Evolutionary conservation across 2,797 vertebrate species (phyloP).

Genomic region (Argyrosomus regius): DNA sequence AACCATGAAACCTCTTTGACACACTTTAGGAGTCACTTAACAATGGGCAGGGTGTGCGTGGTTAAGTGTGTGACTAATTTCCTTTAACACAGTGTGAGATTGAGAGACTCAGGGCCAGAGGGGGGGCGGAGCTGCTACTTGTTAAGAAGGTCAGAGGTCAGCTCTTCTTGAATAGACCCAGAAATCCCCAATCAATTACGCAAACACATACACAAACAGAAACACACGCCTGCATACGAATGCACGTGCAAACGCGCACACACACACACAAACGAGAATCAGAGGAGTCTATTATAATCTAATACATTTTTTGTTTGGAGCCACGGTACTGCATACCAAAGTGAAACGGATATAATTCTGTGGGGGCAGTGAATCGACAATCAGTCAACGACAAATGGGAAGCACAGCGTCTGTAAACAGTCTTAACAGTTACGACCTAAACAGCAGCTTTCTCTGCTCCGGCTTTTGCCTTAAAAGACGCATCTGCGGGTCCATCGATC

Average conservation of each 20-base stretch:
- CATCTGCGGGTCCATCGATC: constrained; percentile 75
- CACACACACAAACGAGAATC: constrained; percentile 28
- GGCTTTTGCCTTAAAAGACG: constrained; percentile 51
- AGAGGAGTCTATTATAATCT: constrained; percentile 62
- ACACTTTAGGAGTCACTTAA: constrained; percentile 80
- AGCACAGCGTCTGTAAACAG: constrained; percentile 59
- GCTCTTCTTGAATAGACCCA: constrained; percentile 77
- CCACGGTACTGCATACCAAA: constrained; percentile 41
- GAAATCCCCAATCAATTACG: constrained; percentile 86
- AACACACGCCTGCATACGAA: constrained; percentile 43
- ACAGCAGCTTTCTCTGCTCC: constrained; percentile 52
- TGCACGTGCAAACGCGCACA: constrained; percentile 5
- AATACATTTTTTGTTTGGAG: constrained; percentile 55
- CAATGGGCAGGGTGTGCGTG: constrained; percentile 77
- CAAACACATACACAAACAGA: constrained; percentile 75
- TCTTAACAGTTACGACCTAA: constrained; percentile 44
- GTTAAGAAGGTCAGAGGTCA: constrained; percentile 85
- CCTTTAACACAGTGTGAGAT: constrained; percentile 82
- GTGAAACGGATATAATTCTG: constrained; percentile 59
- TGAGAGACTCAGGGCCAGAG: constrained; percentile 76
- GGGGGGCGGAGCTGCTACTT: constrained; percentile 76
- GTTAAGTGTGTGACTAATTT: constrained; percentile 86
- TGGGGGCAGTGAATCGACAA: constrained; percentile 48
- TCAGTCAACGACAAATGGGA: constrained; percentile 60
- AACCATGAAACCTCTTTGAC: constrained; percentile 81